Evolutionary conservation across 2,888 invertebrate species (phyloP).

Genomic region (Erpobdella octoculata): DNA sequence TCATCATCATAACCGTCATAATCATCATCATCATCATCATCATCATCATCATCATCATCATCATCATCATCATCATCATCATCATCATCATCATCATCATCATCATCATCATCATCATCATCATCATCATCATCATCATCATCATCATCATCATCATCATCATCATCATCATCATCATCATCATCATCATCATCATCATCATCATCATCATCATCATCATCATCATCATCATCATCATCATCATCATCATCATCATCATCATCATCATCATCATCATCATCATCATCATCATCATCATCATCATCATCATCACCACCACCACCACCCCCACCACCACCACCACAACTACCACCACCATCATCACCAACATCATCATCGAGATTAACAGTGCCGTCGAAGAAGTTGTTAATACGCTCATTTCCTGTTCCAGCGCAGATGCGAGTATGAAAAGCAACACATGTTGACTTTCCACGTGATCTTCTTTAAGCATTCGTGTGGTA

Average conservation of each 20-base stretch:
- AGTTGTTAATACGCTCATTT: too few relatives aligned
- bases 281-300: constrained; percentile 10
- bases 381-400: too few relatives aligned
- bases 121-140: constrained; percentile 17
- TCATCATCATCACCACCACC: constrained; percentile 4
- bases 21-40: background rate
- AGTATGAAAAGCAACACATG: too few relatives aligned
- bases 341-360: background rate
- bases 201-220: constrained; percentile 15
- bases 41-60: constrained; percentile 15
- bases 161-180: background rate
- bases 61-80: constrained; percentile 21
- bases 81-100: constrained; percentile 7
- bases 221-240: background rate
- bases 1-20: background rate
- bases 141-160: constrained; percentile 7
- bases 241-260: background rate
- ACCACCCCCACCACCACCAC: background rate
- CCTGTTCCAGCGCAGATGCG: too few relatives aligned
- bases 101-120: constrained; percentile 19
- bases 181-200: constrained; percentile 3
- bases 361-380: too few relatives aligned
- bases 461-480: too few relatives aligned
- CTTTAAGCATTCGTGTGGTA: too few relatives aligned
- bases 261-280: background rate